Evolutionary conservation across 2,888 invertebrate genomes (phyloP).

Genomic region (Cantharis rustica): DNA sequence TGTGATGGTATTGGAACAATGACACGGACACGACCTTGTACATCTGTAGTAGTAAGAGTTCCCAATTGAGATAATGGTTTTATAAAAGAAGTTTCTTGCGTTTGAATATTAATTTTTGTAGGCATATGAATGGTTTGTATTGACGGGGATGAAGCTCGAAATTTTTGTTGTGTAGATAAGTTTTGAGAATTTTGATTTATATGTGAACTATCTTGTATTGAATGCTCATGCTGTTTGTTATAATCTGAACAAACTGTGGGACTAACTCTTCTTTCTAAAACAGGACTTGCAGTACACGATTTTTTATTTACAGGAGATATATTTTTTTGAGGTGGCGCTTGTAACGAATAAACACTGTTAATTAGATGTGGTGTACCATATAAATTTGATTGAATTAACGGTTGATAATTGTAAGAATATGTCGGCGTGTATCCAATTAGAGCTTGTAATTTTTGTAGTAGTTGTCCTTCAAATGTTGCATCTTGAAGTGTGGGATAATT

Average conservation of each 20-base stretch:
- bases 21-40: slow-evolving; percentile 65
- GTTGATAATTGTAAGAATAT: slow-evolving; percentile 38
- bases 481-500: slow-evolving; percentile 43
- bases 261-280: slow-evolving; percentile 41
- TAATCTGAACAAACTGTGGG: slow-evolving; percentile 47
- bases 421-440: slow-evolving; percentile 55
- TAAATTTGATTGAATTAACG: slow-evolving; percentile 38
- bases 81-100: slow-evolving; percentile 61
- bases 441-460: slow-evolving; percentile 60
- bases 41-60: slow-evolving; percentile 64
- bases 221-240: slow-evolving; percentile 38
- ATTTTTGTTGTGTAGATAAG: slow-evolving; percentile 38
- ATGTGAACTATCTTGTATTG: slow-evolving; percentile 26
- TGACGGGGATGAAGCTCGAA: not conserved
- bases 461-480: slow-evolving; percentile 54
- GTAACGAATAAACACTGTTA: slow-evolving; percentile 48
- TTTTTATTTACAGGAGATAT: slow-evolving; percentile 47
- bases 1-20: slow-evolving; percentile 63
- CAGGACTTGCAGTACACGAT: slow-evolving; percentile 46
- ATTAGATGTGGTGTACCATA: slow-evolving; percentile 43
- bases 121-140: not conserved
- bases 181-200: slow-evolving; percentile 43
- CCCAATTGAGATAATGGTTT: slow-evolving; percentile 70
- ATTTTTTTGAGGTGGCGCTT: slow-evolving; percentile 52
- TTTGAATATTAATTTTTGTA: not conserved